A percentile compares a stretch with the other conserved stretches of the same genome.
Evolutionary conservation across 2,797 vertebrate species (phyloP).

Genomic region (Molossus alvarezi): DNA sequence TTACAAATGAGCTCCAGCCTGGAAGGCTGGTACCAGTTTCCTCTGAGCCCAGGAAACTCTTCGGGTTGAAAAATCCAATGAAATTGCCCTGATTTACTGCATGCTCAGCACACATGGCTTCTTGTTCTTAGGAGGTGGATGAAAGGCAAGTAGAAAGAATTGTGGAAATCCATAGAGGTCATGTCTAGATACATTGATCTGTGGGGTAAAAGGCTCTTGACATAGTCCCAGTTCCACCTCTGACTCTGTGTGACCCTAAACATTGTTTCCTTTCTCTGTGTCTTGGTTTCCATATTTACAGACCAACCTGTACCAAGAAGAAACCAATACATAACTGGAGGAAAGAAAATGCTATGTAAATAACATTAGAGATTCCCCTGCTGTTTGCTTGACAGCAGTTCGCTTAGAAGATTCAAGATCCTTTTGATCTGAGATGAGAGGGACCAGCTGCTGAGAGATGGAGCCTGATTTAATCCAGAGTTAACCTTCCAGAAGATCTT

Average conservation of each 20-base stretch:
- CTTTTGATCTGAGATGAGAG: conserved; percentile 86
- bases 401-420: conserved; percentile 77
- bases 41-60: neutral
- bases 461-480: conserved; percentile 77
- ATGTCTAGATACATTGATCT: neutral
- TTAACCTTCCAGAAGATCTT: conserved; percentile 73
- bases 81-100: neutral
- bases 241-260: neutral
- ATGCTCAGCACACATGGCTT: neutral
- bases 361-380: conserved; percentile 81
- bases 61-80: neutral
- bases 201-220: neutral
- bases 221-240: neutral
- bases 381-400: conserved; percentile 81
- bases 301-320: conserved; percentile 60
- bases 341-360: conserved; percentile 80
- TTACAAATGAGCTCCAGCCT: neutral
- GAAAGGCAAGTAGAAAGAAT: neutral
- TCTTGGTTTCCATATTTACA: conserved; percentile 70
- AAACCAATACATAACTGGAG: conserved; percentile 73
- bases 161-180: neutral
- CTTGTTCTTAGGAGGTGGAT: neutral
- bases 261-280: conserved; percentile 37
- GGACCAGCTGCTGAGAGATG: conserved; percentile 81
- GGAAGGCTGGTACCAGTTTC: neutral